Base-by-base conservation (phyloP, 1,140 invertebrate species). In the Tetraneura akinire region DNA sequence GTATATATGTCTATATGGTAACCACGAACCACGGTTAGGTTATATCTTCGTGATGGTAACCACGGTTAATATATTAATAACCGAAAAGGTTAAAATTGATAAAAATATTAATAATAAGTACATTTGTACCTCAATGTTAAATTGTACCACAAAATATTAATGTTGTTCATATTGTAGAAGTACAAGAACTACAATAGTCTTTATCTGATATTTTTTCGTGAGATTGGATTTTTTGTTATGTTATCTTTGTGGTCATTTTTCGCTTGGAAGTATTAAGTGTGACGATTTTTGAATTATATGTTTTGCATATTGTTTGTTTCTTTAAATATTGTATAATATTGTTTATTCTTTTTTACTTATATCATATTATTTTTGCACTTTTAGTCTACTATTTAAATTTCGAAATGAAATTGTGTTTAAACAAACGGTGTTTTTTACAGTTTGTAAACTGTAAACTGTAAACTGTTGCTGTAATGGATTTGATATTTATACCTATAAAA, bases 231-330 rank as follows among this genome's bases (percentile, higher is more conserved):
- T 78, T 78, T 14, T 21, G 53, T n/a, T n/a, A n/a, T 4, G 37
- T 62, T 78, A 78, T 78, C 55, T 78, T 42, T 42, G 32, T 60
- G 32, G 32, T 74, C 51, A 74, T 57, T 74, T 57, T 74, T 51
- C 16, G 18, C n/a, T 74, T 74, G 29, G 26, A 57, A 14, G 1
- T 51, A 18, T 37, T 76, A 62, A 55, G 51, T 62, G 51, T 37
- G 74, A 62, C 21, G 32, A 62, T 18, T 78, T 49, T 71, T 71
- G 10, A 29, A 71, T 37, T 37, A 71, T 29, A 51, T 71, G 26
- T 49, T 49, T 71, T 71, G 45, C 26, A 16, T 45, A 23, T 45
- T 16, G 62, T n/a, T n/a, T n/a, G n/a, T n/a, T n/a, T 9, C 9
- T 37, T 45, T 37, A 37, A 3, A 37, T 37, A 37, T 47, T 47